Evolutionary conservation across 2,113 vertebrate species (phyloP), one percentile per base, ranked within the genome.

Genomic region (Mellivora capensis): DNA sequence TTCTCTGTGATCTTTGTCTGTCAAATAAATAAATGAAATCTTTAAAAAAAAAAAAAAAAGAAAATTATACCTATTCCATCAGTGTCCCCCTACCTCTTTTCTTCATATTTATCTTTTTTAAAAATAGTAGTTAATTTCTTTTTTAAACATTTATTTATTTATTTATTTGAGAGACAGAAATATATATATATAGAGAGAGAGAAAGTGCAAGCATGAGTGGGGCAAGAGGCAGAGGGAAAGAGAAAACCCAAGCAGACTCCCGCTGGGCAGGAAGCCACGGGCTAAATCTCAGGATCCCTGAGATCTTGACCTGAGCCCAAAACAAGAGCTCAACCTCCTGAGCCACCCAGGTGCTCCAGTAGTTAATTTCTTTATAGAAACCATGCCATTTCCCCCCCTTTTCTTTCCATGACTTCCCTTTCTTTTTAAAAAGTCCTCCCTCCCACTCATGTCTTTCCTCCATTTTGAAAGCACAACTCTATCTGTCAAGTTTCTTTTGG

Each of bases 301-400:
- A 67, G 31, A 67, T 18, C 31, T n/a, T 67, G 64, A 67, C 64
- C 64, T 67, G 7, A 67, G 64, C 31, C 15, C 2, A 67, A n/a
- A 67, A 34, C 2, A 13, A 67, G 31, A 67, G 3, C 64, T n/a
- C 31, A 17, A 18, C 6, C 6, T 7, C 34, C 7, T n/a, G 31
- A 67, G 15, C 31, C 64, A 67, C 64, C 31, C 64, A n/a, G 31
- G 64, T 67, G 15, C 64, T 14, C 15, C 34, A n/a, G n/a, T 84
- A 44, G 7, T 83, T 88, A 49, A 39, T 86, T 90, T 97, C 42
- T 76, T 82, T 69, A 37, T 34, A n/a, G 27, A 91, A 87, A 79
- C 44, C 0, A 34, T 49, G 27, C 6, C 59, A 74, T 39, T 59
- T 20, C 0, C 12, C 27, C 11, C 27, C 5, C 27, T 82, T 80